A percentile compares a stretch with the other conserved stretches of the same genome.
Conservation (phyloP, 2,888 invertebrate species). For the Latrodectus elegans region DNA sequence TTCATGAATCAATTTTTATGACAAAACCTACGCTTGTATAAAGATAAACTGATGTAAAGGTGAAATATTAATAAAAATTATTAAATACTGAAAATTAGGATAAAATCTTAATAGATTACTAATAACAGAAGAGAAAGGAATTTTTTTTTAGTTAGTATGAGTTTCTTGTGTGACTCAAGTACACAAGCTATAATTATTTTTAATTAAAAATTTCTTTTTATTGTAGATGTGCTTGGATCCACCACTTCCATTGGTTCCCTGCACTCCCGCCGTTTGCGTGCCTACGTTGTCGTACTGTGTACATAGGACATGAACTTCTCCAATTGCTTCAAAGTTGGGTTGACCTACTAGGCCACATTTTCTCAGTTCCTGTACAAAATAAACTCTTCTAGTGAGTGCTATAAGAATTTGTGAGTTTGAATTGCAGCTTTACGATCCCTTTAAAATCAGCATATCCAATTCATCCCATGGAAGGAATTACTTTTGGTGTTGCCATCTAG, state of each 20-base stretch:
- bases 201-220: not conserved
- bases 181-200: too few species aligned
- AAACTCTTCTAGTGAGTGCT: conserved; percentile 31
- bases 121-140: too few species aligned
- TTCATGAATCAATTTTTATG: too few species aligned
- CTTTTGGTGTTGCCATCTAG: conserved; percentile 21
- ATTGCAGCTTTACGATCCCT: conserved; percentile 31
- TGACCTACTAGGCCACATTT: conserved; percentile 37
- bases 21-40: too few species aligned
- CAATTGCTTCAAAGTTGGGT: conserved; percentile 25
- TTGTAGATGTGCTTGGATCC: conserved; percentile 55
- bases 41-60: too few species aligned
- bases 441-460: conserved; percentile 25
- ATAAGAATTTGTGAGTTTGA: conserved; percentile 15
- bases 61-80: too few species aligned
- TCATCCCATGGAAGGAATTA: not conserved
- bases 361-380: conserved; percentile 59
- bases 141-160: too few species aligned
- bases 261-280: conserved; percentile 40
- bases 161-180: too few species aligned
- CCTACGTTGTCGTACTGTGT: conserved; percentile 50
- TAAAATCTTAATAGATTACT: too few species aligned
- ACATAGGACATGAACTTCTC: conserved; percentile 49
- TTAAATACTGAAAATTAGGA: too few species aligned
- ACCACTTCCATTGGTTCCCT: conserved; percentile 48